Percentiles rank a stretch among this genome's conserved stretches.
Evolutionary conservation across 2,113 vertebrate genomes (phyloP).

Genomic region (Manacus vitellinus): DNA sequence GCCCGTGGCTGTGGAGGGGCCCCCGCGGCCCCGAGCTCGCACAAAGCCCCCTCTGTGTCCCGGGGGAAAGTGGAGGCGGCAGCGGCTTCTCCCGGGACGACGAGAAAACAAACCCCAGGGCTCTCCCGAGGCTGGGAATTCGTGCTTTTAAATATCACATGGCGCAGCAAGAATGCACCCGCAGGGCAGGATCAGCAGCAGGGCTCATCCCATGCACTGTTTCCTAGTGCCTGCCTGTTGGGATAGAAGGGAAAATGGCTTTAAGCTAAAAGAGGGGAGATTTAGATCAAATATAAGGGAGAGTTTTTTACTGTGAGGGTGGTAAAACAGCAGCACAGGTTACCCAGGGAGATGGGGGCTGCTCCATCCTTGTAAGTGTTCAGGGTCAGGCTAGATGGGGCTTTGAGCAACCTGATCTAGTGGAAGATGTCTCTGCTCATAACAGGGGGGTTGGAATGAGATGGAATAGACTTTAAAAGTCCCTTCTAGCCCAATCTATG

Average conservation of each 20-base stretch:
- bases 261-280: background rate
- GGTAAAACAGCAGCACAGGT: background rate
- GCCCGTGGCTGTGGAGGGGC: background rate
- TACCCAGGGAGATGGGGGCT: background rate
- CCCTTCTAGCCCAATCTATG: background rate
- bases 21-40: fast-evolving
- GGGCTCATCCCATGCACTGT: background rate
- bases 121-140: background rate
- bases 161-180: background rate
- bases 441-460: background rate
- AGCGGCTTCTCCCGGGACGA: background rate
- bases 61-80: background rate
- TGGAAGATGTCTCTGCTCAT: background rate
- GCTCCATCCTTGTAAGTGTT: background rate
- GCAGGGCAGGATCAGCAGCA: fast-evolving
- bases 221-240: background rate
- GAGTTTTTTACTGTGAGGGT: background rate
- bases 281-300: background rate
- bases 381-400: background rate
- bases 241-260: background rate
- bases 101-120: background rate
- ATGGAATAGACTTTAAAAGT: background rate
- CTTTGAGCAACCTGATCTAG: background rate
- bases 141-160: background rate
- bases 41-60: constrained; percentile 44